Evolutionary conservation across 2,113 vertebrate genomes (phyloP), one percentile per base, ranked within the genome.

Genomic region (Mandrillus leucophaeus): DNA sequence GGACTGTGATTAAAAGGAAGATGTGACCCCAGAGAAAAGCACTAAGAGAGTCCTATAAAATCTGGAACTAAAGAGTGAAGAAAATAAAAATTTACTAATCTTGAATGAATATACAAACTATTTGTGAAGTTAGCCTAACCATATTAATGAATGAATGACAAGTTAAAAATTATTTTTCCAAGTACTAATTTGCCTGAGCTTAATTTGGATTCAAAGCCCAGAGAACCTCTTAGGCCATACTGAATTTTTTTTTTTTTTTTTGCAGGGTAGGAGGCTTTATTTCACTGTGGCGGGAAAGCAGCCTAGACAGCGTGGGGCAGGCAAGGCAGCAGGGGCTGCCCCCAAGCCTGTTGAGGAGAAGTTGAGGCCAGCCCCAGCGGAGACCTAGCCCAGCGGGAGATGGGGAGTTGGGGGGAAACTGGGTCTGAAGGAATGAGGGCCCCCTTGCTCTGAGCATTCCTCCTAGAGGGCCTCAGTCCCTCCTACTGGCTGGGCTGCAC

Each of bases 261-360:
- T 80, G 89, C 66, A 3, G 90, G 79, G 72, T 76, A 45, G 93
- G 73, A 89, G 96, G 88, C 59, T 98, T 98, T 98, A 98, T 97
- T 98, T 97, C 97, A 96, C 88, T 40, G 91, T 30, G 64, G 32
- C 0, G 2, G 32, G 27, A 22, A 79, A 22, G 23, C 55, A 66
- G 61, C 68, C 75, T 78, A 66, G 52, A 55, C 52, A 55, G 52
- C 0, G 91, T 43, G 23, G 76, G 90, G 76, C 23, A 30, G 45
- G 45, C 61, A 20, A 61, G 78, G 73, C 13, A 73, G 85, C 35
- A 64, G 81, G 85, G 86, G 79, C 81, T 76, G 90, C 76, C 95
- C 92, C 50, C 48, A 70, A 88, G 94, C 87, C 87, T 91, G 38
- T 35, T 75, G 82, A 93, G 80, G 81, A 72, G 35, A 72, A 88